Base-by-base conservation (phyloP, 2,113 vertebrate species). In the Mus musculus region DNA sequence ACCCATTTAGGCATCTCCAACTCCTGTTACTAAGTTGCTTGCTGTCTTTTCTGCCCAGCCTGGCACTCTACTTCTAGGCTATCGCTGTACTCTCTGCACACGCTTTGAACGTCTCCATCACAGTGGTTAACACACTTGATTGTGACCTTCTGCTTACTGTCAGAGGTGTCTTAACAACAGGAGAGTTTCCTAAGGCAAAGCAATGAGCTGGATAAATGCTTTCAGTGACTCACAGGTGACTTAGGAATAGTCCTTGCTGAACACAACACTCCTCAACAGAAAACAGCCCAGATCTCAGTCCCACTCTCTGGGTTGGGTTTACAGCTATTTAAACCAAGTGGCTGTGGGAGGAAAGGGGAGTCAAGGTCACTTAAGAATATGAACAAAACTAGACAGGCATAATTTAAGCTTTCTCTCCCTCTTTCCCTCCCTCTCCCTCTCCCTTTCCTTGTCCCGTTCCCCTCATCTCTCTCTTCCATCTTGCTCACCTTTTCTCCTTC, bases 141-240 rank as follows among this genome's bases (percentile, higher is more conserved):
- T 39, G 46, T 67, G 81, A 28, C 56, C 54, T 56, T 77, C 82
- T 90, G 72, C 71, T 89, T 86, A 65, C 42, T 52, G 52, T 59
- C 76, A 3, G n/a, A 77, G 33, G 52, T 52, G 52, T 30, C 61
- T 81, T 86, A 63, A 52, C 56, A 88, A 30, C 65, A 90, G 67
- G 81, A 87, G 26, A 90, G 16, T 11, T 39, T 56, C 63, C 42
- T 39, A 81, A 77, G 61, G 30, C 65, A 52, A 59, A 85, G n/a
- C 19, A 85, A 52, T 88, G 46, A 63, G n/a, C 46, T 19, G 33
- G 73, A 39, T 85, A 52, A 92, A 92, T 81, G 61, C n/a, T 94
- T 92, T 72, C 39, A 56, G 56, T 46, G 46, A 19, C 73, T 75
- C 77, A 84, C 39, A 65, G 69, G 65, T 63, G 71, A 65, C 24